phyloP scores from a whole-genome alignment of 2,888 invertebrate genomes.

The Crossocerus cetratus region DNA sequence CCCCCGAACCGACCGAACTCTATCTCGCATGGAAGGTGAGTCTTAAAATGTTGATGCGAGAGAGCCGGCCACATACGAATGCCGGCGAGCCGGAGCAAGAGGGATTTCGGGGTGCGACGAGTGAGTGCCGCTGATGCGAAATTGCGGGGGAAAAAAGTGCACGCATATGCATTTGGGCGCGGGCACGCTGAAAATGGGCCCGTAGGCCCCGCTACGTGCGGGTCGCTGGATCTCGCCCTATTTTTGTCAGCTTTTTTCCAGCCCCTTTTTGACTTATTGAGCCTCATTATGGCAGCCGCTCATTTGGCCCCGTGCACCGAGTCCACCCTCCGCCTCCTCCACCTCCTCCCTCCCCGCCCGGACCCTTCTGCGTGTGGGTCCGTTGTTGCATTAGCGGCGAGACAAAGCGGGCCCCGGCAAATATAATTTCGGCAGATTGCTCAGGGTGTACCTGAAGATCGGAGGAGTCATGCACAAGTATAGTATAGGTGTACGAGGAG shows the following conservation, averaged over 20 bases:
- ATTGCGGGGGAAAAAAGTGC: slow-evolving; percentile 30
- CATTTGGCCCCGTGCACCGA: background rate
- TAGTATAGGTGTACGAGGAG: too few relatives aligned
- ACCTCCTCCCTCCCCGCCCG: background rate
- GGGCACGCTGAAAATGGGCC: slow-evolving; percentile 14
- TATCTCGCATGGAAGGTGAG: slow-evolving; percentile 47
- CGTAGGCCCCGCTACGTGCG: background rate
- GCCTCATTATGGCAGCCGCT: background rate
- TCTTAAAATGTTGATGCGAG: slow-evolving; percentile 46
- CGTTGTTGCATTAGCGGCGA: too few relatives aligned
- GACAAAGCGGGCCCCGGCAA: too few relatives aligned
- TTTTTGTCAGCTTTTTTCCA: background rate
- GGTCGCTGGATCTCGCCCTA: background rate
- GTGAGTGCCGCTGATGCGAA: slow-evolving; percentile 19
- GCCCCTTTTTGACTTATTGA: background rate
- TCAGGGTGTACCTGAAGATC: too few relatives aligned
- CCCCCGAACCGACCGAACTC: slow-evolving; percentile 2
- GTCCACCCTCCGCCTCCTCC: background rate
- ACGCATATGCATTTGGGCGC: slow-evolving; percentile 18
- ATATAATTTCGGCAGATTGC: too few relatives aligned
- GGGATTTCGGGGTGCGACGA: slow-evolving; percentile 36
- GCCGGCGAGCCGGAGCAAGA: slow-evolving; percentile 16
- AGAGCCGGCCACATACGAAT: slow-evolving; percentile 28
- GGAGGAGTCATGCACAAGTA: too few relatives aligned
- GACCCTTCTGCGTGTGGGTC: too few relatives aligned